phyloP scores from a whole-genome alignment of 2,113 vertebrate genomes.

The Brachionichthys hirsutus region DNA sequence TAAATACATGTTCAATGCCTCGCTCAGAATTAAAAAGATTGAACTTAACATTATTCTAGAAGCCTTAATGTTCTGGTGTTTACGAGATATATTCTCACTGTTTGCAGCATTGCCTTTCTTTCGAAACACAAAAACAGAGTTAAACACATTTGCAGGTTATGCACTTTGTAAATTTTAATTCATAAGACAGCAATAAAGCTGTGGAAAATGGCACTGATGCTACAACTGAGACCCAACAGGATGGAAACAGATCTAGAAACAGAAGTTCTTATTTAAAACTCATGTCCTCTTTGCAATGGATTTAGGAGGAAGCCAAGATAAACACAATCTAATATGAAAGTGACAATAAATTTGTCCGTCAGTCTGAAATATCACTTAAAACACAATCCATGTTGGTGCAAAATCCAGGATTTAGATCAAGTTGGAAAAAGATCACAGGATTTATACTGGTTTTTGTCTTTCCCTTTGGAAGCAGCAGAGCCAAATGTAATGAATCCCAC shows the following conservation, averaged over 20 bases:
- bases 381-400: conserved; percentile 15
- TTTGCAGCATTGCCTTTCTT: neutral
- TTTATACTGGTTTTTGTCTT: conserved; percentile 52
- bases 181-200: conserved; percentile 52
- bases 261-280: conserved; percentile 46
- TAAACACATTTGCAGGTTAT: conserved; percentile 34
- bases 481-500: conserved; percentile 60
- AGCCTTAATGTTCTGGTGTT: conserved; percentile 1
- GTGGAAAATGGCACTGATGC: conserved; percentile 70
- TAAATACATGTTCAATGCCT: conserved; percentile 49
- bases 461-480: conserved; percentile 38
- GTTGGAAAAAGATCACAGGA: conserved; percentile 51
- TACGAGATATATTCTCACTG: conserved; percentile 6
- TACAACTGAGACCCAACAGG: conserved; percentile 54
- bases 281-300: conserved; percentile 31
- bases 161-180: conserved; percentile 47
- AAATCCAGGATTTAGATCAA: conserved; percentile 34
- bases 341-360: conserved; percentile 40
- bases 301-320: conserved; percentile 35
- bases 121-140: conserved; percentile 31
- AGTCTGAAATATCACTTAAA: conserved; percentile 41
- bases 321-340: conserved; percentile 29
- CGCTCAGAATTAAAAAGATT: conserved; percentile 1
- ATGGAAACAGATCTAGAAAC: conserved; percentile 73
- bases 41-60: neutral